phyloP scores from a whole-genome alignment of 1,140 invertebrate species.

The Cyclina sinensis region DNA sequence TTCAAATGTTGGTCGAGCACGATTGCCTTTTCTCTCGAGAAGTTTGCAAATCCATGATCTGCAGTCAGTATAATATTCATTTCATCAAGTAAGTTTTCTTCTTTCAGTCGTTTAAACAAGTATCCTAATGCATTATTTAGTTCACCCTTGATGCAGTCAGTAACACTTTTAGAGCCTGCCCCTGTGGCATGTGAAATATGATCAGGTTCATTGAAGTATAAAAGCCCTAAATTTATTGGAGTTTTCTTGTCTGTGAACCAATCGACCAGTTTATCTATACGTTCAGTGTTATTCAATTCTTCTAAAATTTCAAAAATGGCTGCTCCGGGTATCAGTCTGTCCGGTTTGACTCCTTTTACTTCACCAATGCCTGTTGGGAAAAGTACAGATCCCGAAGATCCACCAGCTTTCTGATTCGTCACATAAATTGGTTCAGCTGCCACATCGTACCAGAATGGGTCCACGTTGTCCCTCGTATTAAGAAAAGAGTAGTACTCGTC shows the following conservation, averaged over 20 bases:
- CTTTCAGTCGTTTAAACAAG: slow-evolving; percentile 75
- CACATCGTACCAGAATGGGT: slow-evolving; percentile 75
- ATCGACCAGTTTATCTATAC: slow-evolving; percentile 89
- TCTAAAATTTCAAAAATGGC: slow-evolving; percentile 17
- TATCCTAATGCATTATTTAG: slow-evolving; percentile 71
- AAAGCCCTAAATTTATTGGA: slow-evolving; percentile 88
- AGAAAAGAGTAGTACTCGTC: slow-evolving; percentile 84
- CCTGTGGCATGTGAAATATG: slow-evolving; percentile 86
- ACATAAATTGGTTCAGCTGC: slow-evolving; percentile 83
- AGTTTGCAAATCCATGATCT: slow-evolving; percentile 89
- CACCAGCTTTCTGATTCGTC: slow-evolving; percentile 74
- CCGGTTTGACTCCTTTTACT: slow-evolving; percentile 55
- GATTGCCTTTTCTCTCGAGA: background rate
- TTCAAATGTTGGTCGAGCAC: slow-evolving; percentile 13
- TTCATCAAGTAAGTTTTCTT: slow-evolving; percentile 85
- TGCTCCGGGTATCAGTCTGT: slow-evolving; percentile 70
- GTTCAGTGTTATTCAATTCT: slow-evolving; percentile 85
- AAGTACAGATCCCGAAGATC: slow-evolving; percentile 65
- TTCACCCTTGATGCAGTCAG: slow-evolving; percentile 62
- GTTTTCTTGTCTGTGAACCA: slow-evolving; percentile 90
- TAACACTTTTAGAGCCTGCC: slow-evolving; percentile 74
- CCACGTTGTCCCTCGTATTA: slow-evolving; percentile 76
- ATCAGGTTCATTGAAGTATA: slow-evolving; percentile 92
- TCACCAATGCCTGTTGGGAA: slow-evolving; percentile 61
- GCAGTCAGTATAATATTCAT: slow-evolving; percentile 91